Conservation (phyloP, 2,113 vertebrate species). For the Crotalus horridus region DNA sequence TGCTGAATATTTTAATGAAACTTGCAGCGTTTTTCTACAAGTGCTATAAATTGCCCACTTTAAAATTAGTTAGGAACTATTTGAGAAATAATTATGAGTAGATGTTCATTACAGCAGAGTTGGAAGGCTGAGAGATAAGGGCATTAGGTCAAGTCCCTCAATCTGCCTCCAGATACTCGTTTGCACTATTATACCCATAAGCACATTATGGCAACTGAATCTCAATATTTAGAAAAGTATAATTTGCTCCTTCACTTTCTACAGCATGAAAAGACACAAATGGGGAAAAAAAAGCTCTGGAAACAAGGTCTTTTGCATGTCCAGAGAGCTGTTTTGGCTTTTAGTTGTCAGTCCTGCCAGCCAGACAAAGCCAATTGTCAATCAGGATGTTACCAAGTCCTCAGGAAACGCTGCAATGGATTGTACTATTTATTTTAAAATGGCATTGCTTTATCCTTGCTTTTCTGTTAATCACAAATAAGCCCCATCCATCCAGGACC, state of each 20-base stretch:
- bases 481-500: constrained; percentile 33
- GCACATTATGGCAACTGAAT: constrained; percentile 64
- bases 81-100: constrained; percentile 73
- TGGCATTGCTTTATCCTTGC: constrained; percentile 55
- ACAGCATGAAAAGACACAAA: constrained; percentile 30
- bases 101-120: constrained; percentile 69
- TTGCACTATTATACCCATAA: constrained; percentile 64
- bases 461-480: constrained; percentile 66
- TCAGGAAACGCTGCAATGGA: constrained; percentile 53
- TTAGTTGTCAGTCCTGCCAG: neutral
- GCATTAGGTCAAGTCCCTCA: constrained; percentile 69
- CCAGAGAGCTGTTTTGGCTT: neutral
- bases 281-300: neutral
- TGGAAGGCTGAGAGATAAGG: constrained; percentile 60
- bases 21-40: constrained; percentile 64
- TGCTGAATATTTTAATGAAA: constrained; percentile 75
- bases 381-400: constrained; percentile 35
- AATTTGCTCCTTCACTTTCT: constrained; percentile 54
- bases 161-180: constrained; percentile 64
- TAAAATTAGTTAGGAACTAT: constrained; percentile 75
- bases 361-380: constrained; percentile 23
- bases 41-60: constrained; percentile 73
- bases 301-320: constrained; percentile 9
- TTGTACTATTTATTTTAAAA: constrained; percentile 47
- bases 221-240: constrained; percentile 68